Conservation (phyloP, 2,888 invertebrate species). For the Dromius quadrimaculatus region DNA sequence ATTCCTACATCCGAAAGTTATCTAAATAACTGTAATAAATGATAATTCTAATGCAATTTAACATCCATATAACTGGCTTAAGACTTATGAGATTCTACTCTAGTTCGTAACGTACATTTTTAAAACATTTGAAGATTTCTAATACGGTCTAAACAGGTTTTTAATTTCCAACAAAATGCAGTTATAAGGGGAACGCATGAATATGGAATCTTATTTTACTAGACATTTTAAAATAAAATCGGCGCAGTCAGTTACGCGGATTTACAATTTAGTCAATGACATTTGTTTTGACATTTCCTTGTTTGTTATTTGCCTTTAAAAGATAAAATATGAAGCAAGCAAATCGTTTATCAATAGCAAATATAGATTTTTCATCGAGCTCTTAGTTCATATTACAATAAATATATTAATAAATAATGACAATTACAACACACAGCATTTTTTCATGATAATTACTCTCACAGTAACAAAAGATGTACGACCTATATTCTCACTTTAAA, state of each 20-base stretch:
- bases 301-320: slow-evolving; percentile 12
- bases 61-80: neutral
- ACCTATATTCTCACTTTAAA: too few species aligned
- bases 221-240: slow-evolving; percentile 22
- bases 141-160: slow-evolving; percentile 18
- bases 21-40: slow-evolving; percentile 17
- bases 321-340: slow-evolving; percentile 6
- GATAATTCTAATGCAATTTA: neutral
- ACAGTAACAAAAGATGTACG: too few species aligned
- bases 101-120: slow-evolving; percentile 5
- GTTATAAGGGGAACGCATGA: slow-evolving; percentile 17
- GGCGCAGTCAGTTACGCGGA: slow-evolving; percentile 5
- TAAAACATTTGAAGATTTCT: slow-evolving; percentile 22
- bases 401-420: too few species aligned
- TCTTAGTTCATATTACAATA: too few species aligned
- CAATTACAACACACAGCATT: too few species aligned
- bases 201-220: slow-evolving; percentile 5
- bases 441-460: too few species aligned
- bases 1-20: neutral
- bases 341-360: slow-evolving; percentile 19
- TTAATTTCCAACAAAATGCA: slow-evolving; percentile 27
- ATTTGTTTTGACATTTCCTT: slow-evolving; percentile 31
- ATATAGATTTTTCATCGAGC: slow-evolving; percentile 9
- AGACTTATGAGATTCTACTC: neutral
- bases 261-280: slow-evolving; percentile 11